Base-by-base conservation (phyloP, 2,113 vertebrate species). In the Orcinus orca region DNA sequence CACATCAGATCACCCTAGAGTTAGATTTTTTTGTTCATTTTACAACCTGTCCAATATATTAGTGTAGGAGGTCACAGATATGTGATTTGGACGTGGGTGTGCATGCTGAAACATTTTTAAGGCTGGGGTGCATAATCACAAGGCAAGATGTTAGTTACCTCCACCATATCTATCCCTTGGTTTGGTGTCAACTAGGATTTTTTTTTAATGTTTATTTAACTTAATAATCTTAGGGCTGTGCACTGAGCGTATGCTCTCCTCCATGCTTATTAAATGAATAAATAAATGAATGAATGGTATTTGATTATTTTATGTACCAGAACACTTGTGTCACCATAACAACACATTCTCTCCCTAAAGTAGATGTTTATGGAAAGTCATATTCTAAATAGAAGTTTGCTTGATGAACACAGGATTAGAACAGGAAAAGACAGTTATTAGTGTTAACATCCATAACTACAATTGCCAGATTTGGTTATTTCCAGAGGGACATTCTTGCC, bases 91-190 rank as follows among this genome's bases (percentile, higher is more conserved):
- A 67, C 8, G 0, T 95, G 47, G 9, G 1, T 47, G 31, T 55
- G 38, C n/a, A 63, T 38, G 6, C n/a, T 83, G 36, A 91, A 96
- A 74, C 36, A 86, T 77, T 86, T 92, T 70, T 20, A 93, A 88
- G 33, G 38, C 63, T 63, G 6, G 8, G 33, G 36, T 84, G 6
- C 21, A 77, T 82, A 70, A 80, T 74, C 7, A 86, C 50, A 97
- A 83, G 38, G 18, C 14, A 77, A 36, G 8, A 55, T 82, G 29
- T 58, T 88, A 87, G 25, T 58, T 88, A 81, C 6, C 25, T 90
- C 21, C 15, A 58, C 33, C n/a, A 53, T 53, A 29, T 21, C 38
- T 47, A 31, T 77, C 58, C 38, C 63, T 93, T 95, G 20, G 25
- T 58, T 88, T 76, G 12, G 1, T 83, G 26, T 89, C 68, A 73